Conservation (phyloP, 2,113 vertebrate genomes). For the Glareola pratincola region DNA sequence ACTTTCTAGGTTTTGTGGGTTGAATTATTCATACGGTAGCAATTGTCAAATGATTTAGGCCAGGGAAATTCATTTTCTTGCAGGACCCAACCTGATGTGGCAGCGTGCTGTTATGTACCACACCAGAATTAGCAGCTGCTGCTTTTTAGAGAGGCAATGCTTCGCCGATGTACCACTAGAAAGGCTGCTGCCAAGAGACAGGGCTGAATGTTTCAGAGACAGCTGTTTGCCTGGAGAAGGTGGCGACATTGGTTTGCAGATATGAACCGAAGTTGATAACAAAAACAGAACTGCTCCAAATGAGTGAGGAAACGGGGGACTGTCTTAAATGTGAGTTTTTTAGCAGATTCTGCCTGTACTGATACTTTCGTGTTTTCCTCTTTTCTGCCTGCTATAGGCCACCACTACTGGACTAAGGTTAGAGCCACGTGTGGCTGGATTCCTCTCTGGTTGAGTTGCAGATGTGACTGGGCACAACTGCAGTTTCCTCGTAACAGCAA, state of each 20-base stretch:
- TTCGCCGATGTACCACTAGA: not conserved
- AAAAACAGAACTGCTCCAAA: not conserved
- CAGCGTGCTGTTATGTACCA: not conserved
- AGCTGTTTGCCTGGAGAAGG: conserved; percentile 47
- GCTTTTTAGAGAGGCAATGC: conserved; percentile 1
- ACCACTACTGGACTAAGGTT: not conserved
- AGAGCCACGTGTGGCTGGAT: not conserved
- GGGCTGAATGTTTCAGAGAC: not conserved
- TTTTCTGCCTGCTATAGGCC: not conserved
- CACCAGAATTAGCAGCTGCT: conserved; percentile 53
- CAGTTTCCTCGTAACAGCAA: not conserved
- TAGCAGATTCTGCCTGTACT: not conserved
- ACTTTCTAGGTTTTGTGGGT: not conserved
- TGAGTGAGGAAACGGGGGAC: not conserved
- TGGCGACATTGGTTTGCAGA: not conserved
- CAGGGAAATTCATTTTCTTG: conserved; percentile 44
- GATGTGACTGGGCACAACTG: not conserved
- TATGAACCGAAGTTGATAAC: not conserved
- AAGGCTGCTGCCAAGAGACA: conserved; percentile 10
- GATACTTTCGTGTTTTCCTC: not conserved
- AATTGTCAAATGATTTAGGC: conserved; percentile 48
- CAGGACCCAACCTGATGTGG: conserved; percentile 36
- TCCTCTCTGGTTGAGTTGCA: not conserved
- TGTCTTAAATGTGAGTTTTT: not conserved
- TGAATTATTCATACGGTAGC: conserved; percentile 22